These are phyloP conservation scores for Amphimedon queenslandica DNA, from an alignment of 37 sponge, comb jelly and placozoan genomes.

Conservation along the genomic window DNA sequence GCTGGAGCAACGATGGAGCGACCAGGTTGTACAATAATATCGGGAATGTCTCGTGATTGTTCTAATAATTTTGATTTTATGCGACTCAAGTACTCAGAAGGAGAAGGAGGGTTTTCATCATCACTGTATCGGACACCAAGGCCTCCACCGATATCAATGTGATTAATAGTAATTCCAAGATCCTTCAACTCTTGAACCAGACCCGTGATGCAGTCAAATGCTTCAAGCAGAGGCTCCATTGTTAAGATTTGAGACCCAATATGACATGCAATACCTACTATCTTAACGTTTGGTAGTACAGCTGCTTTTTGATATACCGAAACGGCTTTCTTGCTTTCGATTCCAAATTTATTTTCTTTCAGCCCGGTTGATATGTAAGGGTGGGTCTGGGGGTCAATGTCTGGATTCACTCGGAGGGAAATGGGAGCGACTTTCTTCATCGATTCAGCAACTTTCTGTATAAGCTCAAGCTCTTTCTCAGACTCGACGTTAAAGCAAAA, in stretches of 20 bases:
- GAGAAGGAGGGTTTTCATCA: background rate
- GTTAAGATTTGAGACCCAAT: background rate
- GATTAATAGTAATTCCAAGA: background rate
- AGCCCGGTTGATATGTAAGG: conserved; percentile 2
- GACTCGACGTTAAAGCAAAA: conserved; percentile 13
- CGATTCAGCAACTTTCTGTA: background rate
- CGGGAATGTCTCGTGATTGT: background rate
- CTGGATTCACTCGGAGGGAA: conserved; percentile 3
- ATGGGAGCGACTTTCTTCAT: background rate
- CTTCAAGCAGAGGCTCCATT: background rate
- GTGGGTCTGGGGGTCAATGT: conserved; percentile 5
- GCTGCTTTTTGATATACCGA: background rate
- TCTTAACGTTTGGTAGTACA: background rate
- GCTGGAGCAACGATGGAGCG: conserved; percentile 5
- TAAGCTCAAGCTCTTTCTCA: background rate
- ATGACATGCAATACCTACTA: conserved; percentile 1
- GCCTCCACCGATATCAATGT: conserved; percentile 7
- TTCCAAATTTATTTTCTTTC: conserved; percentile 1
- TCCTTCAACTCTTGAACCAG: conserved; percentile 1
- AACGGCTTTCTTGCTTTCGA: background rate
- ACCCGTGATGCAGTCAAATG: background rate
- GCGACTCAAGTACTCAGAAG: too few relatives aligned
- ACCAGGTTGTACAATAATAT: conserved; percentile 3
- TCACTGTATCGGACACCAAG: conserved; percentile 1
- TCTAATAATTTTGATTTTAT: too few relatives aligned